Conservation (phyloP, 2,888 invertebrate species). For the Syrista parreyssii region DNA sequence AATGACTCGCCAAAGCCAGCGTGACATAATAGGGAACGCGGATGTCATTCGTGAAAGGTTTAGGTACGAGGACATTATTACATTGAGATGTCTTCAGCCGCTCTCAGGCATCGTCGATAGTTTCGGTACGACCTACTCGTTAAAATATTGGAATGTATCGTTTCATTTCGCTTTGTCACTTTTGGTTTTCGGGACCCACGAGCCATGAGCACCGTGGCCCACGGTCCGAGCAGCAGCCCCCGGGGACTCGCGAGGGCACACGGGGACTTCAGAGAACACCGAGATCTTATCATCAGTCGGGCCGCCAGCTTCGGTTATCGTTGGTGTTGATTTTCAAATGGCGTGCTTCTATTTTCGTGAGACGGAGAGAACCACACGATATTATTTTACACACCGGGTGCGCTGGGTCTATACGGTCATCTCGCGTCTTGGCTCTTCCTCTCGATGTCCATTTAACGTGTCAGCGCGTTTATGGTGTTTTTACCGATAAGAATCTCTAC, state of each 20-base stretch:
- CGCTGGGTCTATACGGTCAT: background rate
- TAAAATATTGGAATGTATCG: constrained; percentile 22
- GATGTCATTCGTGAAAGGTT: constrained; percentile 30
- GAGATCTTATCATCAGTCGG: constrained; percentile 53
- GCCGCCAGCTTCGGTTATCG: constrained; percentile 36
- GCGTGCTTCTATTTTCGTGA: constrained; percentile 33
- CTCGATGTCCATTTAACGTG: constrained; percentile 38
- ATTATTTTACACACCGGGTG: constrained; percentile 49
- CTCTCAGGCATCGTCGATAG: background rate
- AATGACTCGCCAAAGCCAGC: constrained; percentile 26
- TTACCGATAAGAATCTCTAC: background rate
- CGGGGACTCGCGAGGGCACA: constrained; percentile 14
- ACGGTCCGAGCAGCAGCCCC: background rate
- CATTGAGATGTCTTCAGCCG: constrained; percentile 38
- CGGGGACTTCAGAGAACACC: constrained; percentile 44
- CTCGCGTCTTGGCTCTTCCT: background rate
- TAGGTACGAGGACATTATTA: constrained; percentile 29
- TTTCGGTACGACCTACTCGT: background rate
- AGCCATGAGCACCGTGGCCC: background rate
- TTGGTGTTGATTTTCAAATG: constrained; percentile 52
- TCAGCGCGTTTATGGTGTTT: constrained; percentile 32
- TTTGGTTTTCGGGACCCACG: constrained; percentile 8
- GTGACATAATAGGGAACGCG: constrained; percentile 43
- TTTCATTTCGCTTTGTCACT: constrained; percentile 35
- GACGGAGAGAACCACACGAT: constrained; percentile 26